Evolutionary conservation across 2,888 invertebrate genomes (phyloP).

Genomic region (Seira sanloemensis): DNA sequence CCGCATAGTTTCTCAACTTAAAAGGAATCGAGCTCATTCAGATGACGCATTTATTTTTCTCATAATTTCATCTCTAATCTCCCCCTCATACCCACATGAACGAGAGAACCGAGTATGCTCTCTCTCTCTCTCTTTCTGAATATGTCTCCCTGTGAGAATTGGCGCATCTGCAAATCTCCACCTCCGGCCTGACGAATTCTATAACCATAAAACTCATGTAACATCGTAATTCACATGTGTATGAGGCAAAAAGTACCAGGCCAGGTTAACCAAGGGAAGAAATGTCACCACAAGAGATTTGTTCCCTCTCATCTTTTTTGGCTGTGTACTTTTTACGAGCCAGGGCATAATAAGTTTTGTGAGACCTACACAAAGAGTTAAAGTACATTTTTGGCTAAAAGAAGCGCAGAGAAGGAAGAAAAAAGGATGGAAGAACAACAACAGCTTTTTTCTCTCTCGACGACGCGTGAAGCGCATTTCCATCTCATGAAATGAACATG

Average conservation of each 20-base stretch:
- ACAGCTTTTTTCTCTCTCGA: constrained; percentile 7
- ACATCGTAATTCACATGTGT: not conserved
- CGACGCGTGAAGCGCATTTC: constrained; percentile 23
- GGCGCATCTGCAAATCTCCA: no score
- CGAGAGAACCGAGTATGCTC: no score
- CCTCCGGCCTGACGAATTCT: constrained; percentile 12
- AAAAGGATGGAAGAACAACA: not conserved
- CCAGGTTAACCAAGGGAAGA: no score
- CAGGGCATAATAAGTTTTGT: not conserved
- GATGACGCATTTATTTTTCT: not conserved
- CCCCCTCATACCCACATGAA: no score
- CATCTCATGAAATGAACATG: constrained; percentile 10
- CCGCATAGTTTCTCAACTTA: not conserved
- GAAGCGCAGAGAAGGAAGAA: not conserved
- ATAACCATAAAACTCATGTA: not conserved
- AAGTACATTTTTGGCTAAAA: not conserved
- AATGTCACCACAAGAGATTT: not conserved
- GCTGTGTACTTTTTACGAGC: not conserved
- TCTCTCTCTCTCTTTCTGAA: no score
- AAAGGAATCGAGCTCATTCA: not conserved
- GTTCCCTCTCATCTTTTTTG: not conserved
- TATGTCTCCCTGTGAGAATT: no score
- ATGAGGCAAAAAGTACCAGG: not conserved
- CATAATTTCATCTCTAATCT: no score
- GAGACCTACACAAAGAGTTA: not conserved